Base-by-base conservation (phyloP, 2,888 invertebrate species). In the Nematopogon swammerdamellus region DNA sequence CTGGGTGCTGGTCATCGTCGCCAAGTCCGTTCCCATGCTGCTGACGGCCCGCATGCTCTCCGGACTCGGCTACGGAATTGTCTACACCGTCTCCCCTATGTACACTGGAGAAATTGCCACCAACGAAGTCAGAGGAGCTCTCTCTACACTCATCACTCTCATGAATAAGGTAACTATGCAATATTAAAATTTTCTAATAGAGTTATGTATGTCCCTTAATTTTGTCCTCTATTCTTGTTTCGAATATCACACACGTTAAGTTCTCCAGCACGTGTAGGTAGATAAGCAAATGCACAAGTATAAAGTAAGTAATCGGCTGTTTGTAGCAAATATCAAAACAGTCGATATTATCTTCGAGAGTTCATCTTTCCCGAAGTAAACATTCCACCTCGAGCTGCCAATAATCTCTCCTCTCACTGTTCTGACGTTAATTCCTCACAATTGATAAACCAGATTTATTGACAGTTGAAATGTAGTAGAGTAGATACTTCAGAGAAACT, bases 71-170 rank as follows among this genome's bases (percentile, higher is more conserved):
- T 85, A 82, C 57, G 84, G 84, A 42, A 72, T 84, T 44, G 81
- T 82, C 47, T 84, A 84, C 67, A 83, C 84, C 18, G 81, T 82
- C 1, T 82, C 82, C 18, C 84, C 84, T 1, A 84, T 84, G 84
- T 84, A 84, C 60, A 82, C 83, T 19, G 84, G 84, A 46, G 84
- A 84, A 61, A 84, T 84, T 49, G 82, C 84, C 47, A 83, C 84
- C 51, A 83, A 83, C 57, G 75, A 81, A 63, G 82, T 84, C 58
- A 68, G 84, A 53, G 84, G 84, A 44, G 74, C 84, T 49, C 75
- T 87, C 49, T 85, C 86, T n/a, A 82, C 84, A 19, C 80, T 83
- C 55, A 81, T 82, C 57, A 82, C 85, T 18, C 67, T 84, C 54
- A 80, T 79, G 67, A 77, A 77, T 58, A 81, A 84, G 66, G 80